Evolutionary conservation across 2,888 invertebrate genomes (phyloP).

Genomic region (Escarpia spicata): DNA sequence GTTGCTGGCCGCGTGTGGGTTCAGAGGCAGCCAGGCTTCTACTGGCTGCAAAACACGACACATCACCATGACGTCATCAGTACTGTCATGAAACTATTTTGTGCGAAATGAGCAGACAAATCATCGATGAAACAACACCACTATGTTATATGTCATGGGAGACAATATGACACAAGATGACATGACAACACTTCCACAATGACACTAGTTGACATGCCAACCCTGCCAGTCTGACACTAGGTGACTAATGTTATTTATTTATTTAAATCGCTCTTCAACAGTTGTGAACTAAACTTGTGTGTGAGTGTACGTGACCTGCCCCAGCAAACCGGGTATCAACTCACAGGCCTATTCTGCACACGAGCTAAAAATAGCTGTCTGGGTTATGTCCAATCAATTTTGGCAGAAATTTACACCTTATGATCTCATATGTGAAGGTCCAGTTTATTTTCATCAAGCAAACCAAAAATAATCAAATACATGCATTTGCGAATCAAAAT

Average conservation of each 20-base stretch:
- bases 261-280: background rate
- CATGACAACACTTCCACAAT: background rate
- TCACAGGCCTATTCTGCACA: too few species aligned
- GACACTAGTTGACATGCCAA: background rate
- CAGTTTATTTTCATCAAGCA: too few species aligned
- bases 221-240: too few species aligned
- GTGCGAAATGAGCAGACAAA: background rate
- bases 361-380: too few species aligned
- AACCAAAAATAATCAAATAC: too few species aligned
- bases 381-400: too few species aligned
- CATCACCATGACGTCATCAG: background rate
- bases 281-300: background rate
- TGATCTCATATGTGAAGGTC: too few species aligned
- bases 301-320: background rate
- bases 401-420: too few species aligned
- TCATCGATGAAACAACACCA: background rate
- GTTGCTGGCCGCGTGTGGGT: slow-evolving; percentile 47
- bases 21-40: slow-evolving; percentile 48
- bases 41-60: slow-evolving; percentile 35
- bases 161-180: background rate
- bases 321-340: too few species aligned
- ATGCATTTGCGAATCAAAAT: too few species aligned
- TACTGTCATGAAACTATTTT: background rate
- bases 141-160: background rate
- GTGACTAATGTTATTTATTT: background rate